Conservation (phyloP, 2,797 vertebrate genomes). For the Podargus strigoides region DNA sequence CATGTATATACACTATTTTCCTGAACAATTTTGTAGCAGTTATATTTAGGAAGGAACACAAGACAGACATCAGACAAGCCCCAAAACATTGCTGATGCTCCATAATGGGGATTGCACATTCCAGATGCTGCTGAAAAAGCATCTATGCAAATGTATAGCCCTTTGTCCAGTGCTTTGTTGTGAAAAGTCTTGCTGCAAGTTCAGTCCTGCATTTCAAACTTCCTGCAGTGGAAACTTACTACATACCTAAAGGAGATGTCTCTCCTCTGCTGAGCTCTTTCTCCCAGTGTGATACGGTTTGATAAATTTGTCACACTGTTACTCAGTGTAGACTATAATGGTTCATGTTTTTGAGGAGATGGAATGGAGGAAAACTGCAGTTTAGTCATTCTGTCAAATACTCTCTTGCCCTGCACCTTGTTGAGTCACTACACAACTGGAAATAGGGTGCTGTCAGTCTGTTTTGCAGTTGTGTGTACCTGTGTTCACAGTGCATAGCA, state of each 20-base stretch:
- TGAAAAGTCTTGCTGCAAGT: neutral
- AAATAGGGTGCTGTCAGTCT: neutral
- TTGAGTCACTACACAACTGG: neutral
- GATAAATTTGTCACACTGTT: neutral
- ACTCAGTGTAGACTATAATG: neutral
- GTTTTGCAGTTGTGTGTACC: neutral
- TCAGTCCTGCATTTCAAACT: neutral
- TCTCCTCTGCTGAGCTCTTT: neutral
- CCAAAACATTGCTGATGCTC: neutral
- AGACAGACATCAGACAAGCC: neutral
- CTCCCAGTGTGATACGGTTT: neutral
- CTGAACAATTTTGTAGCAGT: neutral
- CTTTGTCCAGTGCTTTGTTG: neutral
- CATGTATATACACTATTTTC: neutral
- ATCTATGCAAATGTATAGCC: conserved; percentile 29
- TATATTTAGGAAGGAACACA: neutral
- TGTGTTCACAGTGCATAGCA: neutral
- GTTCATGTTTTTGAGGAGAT: neutral
- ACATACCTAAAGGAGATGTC: neutral
- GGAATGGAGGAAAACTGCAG: neutral
- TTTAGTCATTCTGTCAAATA: neutral
- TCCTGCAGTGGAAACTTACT: neutral
- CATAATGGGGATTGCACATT: neutral
- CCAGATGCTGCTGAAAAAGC: conserved; percentile 26
- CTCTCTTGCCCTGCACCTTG: neutral